A percentile compares a stretch with the other conserved stretches of the same genome.
Conservation (phyloP, 2,797 vertebrate species). For the Telmatherina bonti region DNA sequence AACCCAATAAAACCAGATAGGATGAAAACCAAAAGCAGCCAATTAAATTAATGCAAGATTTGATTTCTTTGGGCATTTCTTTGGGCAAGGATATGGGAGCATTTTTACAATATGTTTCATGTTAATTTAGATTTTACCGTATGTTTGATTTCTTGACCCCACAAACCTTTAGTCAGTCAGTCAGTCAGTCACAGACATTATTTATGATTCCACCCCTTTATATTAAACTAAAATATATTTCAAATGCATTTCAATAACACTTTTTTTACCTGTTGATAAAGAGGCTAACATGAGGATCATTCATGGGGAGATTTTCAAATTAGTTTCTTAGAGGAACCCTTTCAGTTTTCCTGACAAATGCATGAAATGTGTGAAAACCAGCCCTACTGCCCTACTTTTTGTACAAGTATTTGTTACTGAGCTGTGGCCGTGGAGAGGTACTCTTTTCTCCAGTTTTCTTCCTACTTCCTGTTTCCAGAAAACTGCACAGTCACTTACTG, state of each 20-base stretch:
- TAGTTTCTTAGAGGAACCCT: no score
- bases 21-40: constrained; percentile 20
- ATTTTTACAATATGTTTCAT: background rate
- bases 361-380: background rate
- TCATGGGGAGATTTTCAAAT: background rate
- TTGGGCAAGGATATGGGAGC: background rate
- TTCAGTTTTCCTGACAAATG: background rate
- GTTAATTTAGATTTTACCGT: background rate
- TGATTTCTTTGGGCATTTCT: constrained; percentile 24
- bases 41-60: constrained; percentile 18
- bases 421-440: background rate
- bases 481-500: constrained; percentile 85
- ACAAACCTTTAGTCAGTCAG: no score
- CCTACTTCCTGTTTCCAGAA: background rate
- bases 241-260: background rate
- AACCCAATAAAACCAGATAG: constrained; percentile 28
- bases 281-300: background rate
- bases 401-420: background rate
- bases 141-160: background rate
- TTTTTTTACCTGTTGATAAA: background rate
- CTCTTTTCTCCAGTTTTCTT: background rate
- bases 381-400: no score
- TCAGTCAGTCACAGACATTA: background rate
- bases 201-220: background rate
- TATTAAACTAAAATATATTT: constrained; percentile 2